Base-by-base conservation (phyloP, 2,888 invertebrate genomes). In the Eilema griseolum region DNA sequence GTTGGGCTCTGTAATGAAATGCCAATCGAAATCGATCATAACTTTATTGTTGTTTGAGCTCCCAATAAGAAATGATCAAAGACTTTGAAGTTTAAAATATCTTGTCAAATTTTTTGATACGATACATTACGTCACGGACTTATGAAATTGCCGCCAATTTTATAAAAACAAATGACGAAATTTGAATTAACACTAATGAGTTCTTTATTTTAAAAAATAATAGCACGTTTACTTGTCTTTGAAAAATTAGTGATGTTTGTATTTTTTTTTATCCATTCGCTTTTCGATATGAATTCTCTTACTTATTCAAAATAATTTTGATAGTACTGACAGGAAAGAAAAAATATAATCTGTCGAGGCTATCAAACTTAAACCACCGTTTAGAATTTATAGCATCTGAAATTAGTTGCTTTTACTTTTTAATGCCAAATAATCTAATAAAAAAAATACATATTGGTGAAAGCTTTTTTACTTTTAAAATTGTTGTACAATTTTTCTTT, bases 401-500 rank as follows among this genome's bases (percentile, higher is more conserved):
- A 33, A 33, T 3, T 33, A 37, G 37, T 37, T 37, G 11, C 37
- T 5, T 37, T 37, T 12, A 12, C 37, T 37, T 33, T 33, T 33
- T 28, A 28, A 33, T 8, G 3, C 8, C 31, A 33, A 2, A 14
- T 14, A 37, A 14, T 37, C 12, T n/a, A 14, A 14, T 3, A 12
- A 1, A 37, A 14, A 37, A 14, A 37, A 37, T 2, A 37, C 14
- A 37, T 14, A 14, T 37, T 14, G 12, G 1, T 14, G 14, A 14
- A 37, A 37, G 37, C 41, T 41, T 16, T 16, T 16, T 16, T n/a
- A 1, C 4, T 28, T 2, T 16, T 26, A 3, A 61, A 72, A 72
- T 70, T n/a, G n/a, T 74, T 69, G 64, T 73, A 28, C 24, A 59
- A 72, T 70, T 72, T 74, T 23, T 74, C 28, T 66, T 69, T 24